phyloP scores from a whole-genome alignment of 2,113 vertebrate species.

The Rostratula benghalensis region DNA sequence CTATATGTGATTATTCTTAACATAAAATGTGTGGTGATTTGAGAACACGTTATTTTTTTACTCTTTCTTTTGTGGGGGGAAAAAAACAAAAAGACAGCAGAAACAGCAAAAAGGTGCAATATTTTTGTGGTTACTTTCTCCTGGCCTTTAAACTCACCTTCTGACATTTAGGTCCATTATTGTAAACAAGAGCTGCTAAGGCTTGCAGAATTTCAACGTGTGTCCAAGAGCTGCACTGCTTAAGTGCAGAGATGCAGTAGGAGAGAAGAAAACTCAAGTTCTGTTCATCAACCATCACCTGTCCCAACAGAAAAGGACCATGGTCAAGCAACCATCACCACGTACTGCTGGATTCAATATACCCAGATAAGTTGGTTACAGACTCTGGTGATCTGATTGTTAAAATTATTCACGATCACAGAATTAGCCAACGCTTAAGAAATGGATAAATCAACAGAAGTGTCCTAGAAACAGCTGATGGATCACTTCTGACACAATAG shows the following conservation, averaged over 20 bases:
- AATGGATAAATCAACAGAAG: neutral
- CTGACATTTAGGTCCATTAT: slow-evolving; percentile 89
- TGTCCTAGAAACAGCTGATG: neutral
- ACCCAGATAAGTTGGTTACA: neutral
- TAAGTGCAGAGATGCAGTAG: slow-evolving; percentile 83
- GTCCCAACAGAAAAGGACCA: neutral
- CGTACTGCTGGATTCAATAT: neutral
- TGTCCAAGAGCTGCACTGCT: slow-evolving; percentile 89
- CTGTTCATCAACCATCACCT: slow-evolving; percentile 91
- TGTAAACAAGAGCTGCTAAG: slow-evolving; percentile 87
- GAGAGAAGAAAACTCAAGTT: slow-evolving; percentile 84
- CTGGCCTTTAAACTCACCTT: slow-evolving; percentile 75
- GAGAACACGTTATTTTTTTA: neutral
- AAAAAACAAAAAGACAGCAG: neutral
- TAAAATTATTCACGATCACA: neutral
- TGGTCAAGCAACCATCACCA: neutral
- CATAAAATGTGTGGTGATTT: neutral
- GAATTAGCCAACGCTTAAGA: neutral
- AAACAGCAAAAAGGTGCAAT: neutral
- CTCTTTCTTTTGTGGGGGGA: neutral
- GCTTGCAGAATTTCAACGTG: slow-evolving; percentile 89
- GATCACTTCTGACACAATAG: neutral
- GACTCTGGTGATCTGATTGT: fast-evolving
- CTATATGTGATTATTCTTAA: neutral
- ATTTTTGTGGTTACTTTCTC: neutral